Evolutionary conservation across 2,888 invertebrate genomes (phyloP).

Genomic region (Metopia argyrocephala): DNA sequence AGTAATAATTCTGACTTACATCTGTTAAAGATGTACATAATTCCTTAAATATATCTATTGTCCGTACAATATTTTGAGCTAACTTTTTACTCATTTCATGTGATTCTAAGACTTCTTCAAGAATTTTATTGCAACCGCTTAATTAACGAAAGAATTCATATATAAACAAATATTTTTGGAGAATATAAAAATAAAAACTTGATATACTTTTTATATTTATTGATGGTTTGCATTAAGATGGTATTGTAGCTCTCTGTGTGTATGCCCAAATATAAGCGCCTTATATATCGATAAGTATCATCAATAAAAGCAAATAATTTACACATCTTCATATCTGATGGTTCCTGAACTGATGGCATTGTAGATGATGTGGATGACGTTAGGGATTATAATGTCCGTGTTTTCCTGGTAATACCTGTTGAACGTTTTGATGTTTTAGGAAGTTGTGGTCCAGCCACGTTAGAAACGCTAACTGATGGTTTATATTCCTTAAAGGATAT

Average conservation of each 20-base stretch:
- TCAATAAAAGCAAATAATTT: slow-evolving; percentile 47
- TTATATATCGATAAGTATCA: slow-evolving; percentile 44
- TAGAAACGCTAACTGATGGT: neutral
- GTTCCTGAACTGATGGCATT: slow-evolving; percentile 1
- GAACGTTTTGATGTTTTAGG: slow-evolving; percentile 9
- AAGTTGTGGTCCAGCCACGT: slow-evolving; percentile 52
- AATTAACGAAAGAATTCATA: neutral
- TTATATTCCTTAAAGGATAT: slow-evolving; percentile 38
- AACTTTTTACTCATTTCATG: slow-evolving; percentile 29
- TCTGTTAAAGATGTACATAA: slow-evolving; percentile 37
- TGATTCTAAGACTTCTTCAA: slow-evolving; percentile 35
- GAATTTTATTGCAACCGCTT: slow-evolving; percentile 49
- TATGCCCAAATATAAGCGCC: slow-evolving; percentile 20
- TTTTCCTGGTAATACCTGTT: slow-evolving; percentile 14
- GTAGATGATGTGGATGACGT: slow-evolving; percentile 8
- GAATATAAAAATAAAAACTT: neutral
- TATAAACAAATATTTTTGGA: neutral
- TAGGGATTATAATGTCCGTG: neutral
- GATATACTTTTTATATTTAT: slow-evolving; percentile 56
- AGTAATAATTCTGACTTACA: slow-evolving; percentile 46
- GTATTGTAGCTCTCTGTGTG: slow-evolving; percentile 6
- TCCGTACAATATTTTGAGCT: slow-evolving; percentile 47
- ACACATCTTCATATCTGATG: slow-evolving; percentile 4
- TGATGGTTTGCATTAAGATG: slow-evolving; percentile 40
- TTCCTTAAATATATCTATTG: slow-evolving; percentile 49